These are phyloP conservation scores for Melanotus villosus DNA, from an alignment of 2,888 invertebrate genomes.

Conservation along the genomic window DNA sequence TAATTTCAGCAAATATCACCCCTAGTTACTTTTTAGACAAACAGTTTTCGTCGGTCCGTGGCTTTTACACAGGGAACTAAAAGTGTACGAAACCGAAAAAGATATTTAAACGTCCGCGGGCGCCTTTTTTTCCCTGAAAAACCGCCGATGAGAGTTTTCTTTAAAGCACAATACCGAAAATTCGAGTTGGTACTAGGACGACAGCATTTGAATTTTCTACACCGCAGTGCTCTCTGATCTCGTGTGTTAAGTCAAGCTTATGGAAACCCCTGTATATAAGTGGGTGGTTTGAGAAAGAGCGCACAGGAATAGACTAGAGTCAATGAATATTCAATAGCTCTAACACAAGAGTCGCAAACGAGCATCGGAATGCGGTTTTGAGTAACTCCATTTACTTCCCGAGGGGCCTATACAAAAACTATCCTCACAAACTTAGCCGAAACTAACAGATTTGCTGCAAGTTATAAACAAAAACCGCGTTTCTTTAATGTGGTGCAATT, in stretches of 20 bases:
- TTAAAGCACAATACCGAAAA: not conserved
- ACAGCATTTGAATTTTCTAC: conserved; percentile 32
- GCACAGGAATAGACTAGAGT: conserved; percentile 50
- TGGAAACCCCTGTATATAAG: conserved; percentile 42
- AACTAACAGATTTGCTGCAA: not conserved
- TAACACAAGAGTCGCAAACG: conserved; percentile 59
- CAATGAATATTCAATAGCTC: conserved; percentile 60
- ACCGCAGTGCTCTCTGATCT: conserved; percentile 30
- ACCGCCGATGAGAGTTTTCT: too few relatives aligned
- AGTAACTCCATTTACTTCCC: conserved; percentile 44
- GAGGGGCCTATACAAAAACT: conserved; percentile 35
- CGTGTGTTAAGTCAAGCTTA: conserved; percentile 44
- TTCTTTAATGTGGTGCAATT: not conserved
- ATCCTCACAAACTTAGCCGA: conserved; percentile 16
- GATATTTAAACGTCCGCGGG: too few relatives aligned
- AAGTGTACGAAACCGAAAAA: too few relatives aligned
- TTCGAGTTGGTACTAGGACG: conserved; percentile 7
- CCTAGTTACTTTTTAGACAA: not conserved
- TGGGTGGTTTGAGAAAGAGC: conserved; percentile 46
- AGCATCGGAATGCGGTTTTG: conserved; percentile 55
- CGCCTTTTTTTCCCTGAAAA: too few relatives aligned
- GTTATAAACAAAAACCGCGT: conserved; percentile 1
- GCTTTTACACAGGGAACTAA: too few relatives aligned
- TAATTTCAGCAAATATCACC: not conserved
- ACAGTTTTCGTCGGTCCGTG: too few relatives aligned